Base-by-base conservation (phyloP, 2,797 vertebrate genomes). In the Malurus leucopterus region DNA sequence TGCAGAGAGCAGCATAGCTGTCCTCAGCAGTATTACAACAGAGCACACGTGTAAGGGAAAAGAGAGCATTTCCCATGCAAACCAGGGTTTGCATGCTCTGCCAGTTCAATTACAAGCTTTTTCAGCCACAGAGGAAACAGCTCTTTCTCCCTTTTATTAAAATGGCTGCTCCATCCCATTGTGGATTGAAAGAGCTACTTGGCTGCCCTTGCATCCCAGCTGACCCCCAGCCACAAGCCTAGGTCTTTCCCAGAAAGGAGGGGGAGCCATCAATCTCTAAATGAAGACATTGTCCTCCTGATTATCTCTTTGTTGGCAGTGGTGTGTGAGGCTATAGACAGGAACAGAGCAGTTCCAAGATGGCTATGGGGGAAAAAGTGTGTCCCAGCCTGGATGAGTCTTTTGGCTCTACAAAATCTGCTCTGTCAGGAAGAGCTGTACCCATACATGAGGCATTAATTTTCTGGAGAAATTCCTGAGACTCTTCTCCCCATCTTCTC, bases 61-160 rank as follows among this genome's bases (percentile, higher is more conserved):
- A 87, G 49, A 89, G 57, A 87, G 50, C 20, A 43, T 86, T 91
- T 86, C 76, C 84, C 82, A 89, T 93, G 76, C 59, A 91, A 93
- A 84, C 72, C 46, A 63, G 51, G 49, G 63, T 55, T 89, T 92
- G 59, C 73, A 85, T 62, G 67, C 76, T 85, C 89, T 89, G 82
- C 70, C 91, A 92, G 82, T 59, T 85, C 82, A 90, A 93, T 94
- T 87, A 83, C 54, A 83, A 95, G 78, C 69, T 87, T 88, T 92
- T 77, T 49, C 84, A 87, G 59, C 79, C 55, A 29, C 76, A 76
- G 80, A 92, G 64, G 88, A 93, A 93, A 81, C 57, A 72, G 44
- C 58, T 86, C 30, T 90, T 89, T 94, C 72, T 81, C 62, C 44
- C 70, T 92, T 87, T 78, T 93, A 84, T 87, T 92, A 78, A 87